Evolutionary conservation across 2,888 invertebrate genomes (phyloP), one percentile per base, ranked within the genome.

Genomic region (Hypsopygia costalis): DNA sequence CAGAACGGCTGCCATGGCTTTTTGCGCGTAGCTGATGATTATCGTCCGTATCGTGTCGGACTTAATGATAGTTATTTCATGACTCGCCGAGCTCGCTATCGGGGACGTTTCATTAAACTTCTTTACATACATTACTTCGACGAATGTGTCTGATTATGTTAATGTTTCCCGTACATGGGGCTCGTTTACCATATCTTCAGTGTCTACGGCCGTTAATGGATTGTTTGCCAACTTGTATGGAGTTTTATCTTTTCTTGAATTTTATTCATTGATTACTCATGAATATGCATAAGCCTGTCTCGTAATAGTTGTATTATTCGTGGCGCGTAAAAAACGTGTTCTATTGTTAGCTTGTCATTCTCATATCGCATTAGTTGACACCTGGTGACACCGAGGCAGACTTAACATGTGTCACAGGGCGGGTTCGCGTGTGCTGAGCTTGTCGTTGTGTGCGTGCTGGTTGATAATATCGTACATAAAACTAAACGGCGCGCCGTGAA

Each of bases 51-150:
- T 86, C 86, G 87, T 81, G 86, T 85, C 80, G 81, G 74, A 61
- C 69, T 78, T 88, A 88, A 88, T 88, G 81, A 85, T 83, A 79
- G 86, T 87, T 76, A 86, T 86, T 85, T 82, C 80, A 81, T 79
- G 82, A 82, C 76, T 79, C 81, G 80, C 69, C 81, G 76, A 66
- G 74, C 81, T 79, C 60, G 77, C 79, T 75, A 72, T 72, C 68
- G 73, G 78, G 73, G 80, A 83, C 81, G 81, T 82, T 81, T 81
- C 78, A 83, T 87, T 87, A 85, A 82, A 85, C 78, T 75, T 70
- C 74, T 81, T 80, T 76, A 80, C 82, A 79, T 81, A 80, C 74
- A 82, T 82, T 81, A 81, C 80, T 81, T 77, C 72, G 70, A 75
- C 77, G 81, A 81, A 83, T 81, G 78, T 81, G 77, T 76, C 76